phyloP scores from a whole-genome alignment of 2,888 invertebrate genomes.

The Eupeodes latifasciatus region DNA sequence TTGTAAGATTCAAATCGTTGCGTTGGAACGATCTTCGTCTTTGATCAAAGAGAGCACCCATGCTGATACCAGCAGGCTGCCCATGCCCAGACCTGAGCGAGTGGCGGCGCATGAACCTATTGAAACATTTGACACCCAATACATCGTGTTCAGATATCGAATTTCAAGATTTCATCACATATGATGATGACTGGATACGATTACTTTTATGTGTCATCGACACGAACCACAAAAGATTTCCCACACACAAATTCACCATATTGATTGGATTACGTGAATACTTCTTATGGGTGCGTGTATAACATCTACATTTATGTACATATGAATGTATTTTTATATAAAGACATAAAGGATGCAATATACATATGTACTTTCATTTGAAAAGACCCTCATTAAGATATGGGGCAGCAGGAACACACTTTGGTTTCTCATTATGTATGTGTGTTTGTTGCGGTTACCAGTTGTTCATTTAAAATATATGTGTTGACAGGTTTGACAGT shows the following conservation, averaged over 20 bases:
- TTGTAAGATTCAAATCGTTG: constrained; percentile 39
- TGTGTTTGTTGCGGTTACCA: constrained; percentile 24
- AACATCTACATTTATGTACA: too few relatives aligned
- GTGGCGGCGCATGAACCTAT: neutral
- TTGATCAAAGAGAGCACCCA: constrained; percentile 26
- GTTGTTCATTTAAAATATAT: constrained; percentile 33
- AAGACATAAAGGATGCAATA: neutral
- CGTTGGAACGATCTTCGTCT: constrained; percentile 56
- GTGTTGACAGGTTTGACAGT: constrained; percentile 72
- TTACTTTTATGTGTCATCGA: constrained; percentile 67
- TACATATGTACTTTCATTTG: neutral
- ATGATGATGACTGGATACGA: constrained; percentile 61
- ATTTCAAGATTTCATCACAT: constrained; percentile 67
- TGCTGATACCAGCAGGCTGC: neutral
- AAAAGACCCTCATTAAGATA: constrained; percentile 61
- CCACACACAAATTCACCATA: constrained; percentile 28
- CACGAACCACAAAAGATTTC: constrained; percentile 58
- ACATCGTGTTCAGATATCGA: constrained; percentile 62
- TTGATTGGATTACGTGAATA: constrained; percentile 60
- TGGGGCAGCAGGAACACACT: constrained; percentile 15
- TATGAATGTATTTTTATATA: too few relatives aligned
- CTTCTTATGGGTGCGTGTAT: neutral
- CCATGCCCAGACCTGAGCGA: neutral
- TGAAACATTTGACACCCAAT: constrained; percentile 37
- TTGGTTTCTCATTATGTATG: neutral